Evolutionary conservation across 2,113 vertebrate genomes (phyloP), one percentile per base, ranked within the genome.

Genomic region (Athene cunicularia): DNA sequence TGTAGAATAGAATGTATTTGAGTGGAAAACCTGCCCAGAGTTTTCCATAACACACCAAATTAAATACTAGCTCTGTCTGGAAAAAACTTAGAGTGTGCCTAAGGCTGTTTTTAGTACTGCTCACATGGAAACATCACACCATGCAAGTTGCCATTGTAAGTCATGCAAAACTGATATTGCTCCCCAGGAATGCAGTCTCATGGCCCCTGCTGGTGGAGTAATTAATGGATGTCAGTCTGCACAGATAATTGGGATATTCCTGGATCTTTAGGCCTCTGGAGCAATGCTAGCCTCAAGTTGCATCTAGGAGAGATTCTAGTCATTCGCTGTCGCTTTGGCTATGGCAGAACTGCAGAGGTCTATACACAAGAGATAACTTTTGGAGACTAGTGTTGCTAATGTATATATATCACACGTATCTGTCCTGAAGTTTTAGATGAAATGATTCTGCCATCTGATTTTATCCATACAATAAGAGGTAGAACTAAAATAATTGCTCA

Each of bases 1-100:
- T 80, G 7, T 52, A 59, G 92, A 95, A 93, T 63, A 75, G 15
- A 92, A 74, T 8, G 56, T 33, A 77, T 74, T 47, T 12, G 72
- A 80, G 73, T 63, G 63, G 80, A 96, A 90, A 90, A 67, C 59
- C 80, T 43, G 47, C 63, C 71, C 66, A 76, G 85, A 90, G 60
- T 83, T 97, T 93, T 96, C 86, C 64, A 35, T 83, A 90, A 63
- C 88, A 76, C 71, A 92, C 63, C n/a, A 67, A 80, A 92, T 86
- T 73, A 94, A 91, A 82, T 76, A 88, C 2, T 1, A 86, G 47
- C 79, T 92, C 79, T 83, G 28, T 83, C 71, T 96, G 80, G 88
- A 81, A 86, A 80, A 80, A 85, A 3, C 83, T 81, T 50, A 5
- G 5, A n/a, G 74, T 11, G 56, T 59, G 91, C 86, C 84, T 94